phyloP scores from a whole-genome alignment of 2,797 vertebrate genomes.

The Sylvilagus floridanus region DNA sequence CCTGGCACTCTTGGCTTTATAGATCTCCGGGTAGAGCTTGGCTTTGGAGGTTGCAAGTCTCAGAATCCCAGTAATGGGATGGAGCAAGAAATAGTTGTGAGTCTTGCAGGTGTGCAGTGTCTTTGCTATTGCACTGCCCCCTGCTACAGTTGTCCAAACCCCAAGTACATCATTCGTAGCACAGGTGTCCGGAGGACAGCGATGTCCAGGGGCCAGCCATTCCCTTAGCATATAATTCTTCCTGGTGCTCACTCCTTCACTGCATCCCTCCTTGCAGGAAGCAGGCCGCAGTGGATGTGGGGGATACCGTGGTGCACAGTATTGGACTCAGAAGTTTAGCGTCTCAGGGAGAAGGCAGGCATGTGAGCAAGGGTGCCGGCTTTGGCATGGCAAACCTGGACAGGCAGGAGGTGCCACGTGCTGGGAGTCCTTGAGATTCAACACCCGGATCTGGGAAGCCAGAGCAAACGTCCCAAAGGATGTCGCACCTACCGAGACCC shows the following conservation, averaged over 20 bases:
- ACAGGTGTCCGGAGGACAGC: neutral
- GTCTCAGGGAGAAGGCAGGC: neutral
- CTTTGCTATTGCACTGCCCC: neutral
- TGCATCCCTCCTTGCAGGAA: neutral
- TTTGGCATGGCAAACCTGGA: neutral
- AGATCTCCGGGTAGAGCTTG: neutral
- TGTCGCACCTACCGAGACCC: neutral
- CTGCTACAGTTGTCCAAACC: neutral
- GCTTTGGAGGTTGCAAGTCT: neutral
- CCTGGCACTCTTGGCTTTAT: neutral
- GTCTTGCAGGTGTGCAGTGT: neutral
- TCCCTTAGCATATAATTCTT: neutral
- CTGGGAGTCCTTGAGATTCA: neutral
- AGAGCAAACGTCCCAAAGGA: neutral
- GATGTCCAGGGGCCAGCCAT: no score
- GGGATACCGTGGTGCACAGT: neutral
- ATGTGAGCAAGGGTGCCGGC: neutral
- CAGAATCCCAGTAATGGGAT: neutral
- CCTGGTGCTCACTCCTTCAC: neutral
- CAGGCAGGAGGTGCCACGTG: neutral
- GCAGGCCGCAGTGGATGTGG: neutral
- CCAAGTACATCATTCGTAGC: neutral
- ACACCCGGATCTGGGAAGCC: neutral
- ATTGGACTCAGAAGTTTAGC: neutral
- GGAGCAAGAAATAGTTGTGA: neutral